Percentiles rank a stretch among this genome's conserved stretches.
phyloP scores from a whole-genome alignment of 2,797 vertebrate species.

The Paguma larvata region DNA sequence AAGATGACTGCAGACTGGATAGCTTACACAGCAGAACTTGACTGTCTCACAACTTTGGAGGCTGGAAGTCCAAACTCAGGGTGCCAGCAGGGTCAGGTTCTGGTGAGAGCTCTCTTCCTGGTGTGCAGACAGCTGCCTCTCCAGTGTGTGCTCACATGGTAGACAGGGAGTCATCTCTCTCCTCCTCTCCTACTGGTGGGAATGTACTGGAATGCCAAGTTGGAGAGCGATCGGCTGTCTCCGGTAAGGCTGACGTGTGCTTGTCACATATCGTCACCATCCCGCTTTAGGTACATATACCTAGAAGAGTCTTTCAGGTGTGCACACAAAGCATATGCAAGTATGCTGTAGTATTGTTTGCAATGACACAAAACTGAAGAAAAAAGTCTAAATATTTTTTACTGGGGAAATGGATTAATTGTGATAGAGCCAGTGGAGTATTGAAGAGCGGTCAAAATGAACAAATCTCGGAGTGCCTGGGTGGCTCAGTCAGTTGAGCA shows the following conservation, averaged over 20 bases:
- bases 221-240: neutral
- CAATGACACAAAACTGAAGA: neutral
- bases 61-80: neutral
- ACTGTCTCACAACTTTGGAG: neutral
- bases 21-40: neutral
- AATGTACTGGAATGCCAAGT: neutral
- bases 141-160: neutral
- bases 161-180: neutral
- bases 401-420: neutral
- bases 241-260: neutral
- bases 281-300: neutral
- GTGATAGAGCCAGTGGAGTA: neutral
- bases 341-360: neutral
- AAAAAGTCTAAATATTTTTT: neutral
- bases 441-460: neutral
- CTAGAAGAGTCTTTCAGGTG: neutral
- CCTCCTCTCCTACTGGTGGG: neutral
- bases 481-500: too few relatives aligned
- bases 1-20: neutral
- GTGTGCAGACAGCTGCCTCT: neutral
- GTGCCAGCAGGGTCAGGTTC: neutral
- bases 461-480: neutral
- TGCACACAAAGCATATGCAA: neutral
- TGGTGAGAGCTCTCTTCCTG: neutral
- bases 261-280: neutral